These are phyloP conservation scores for Spicauda simplicius DNA, from an alignment of 2,888 invertebrate genomes.

Conservation along the genomic window DNA sequence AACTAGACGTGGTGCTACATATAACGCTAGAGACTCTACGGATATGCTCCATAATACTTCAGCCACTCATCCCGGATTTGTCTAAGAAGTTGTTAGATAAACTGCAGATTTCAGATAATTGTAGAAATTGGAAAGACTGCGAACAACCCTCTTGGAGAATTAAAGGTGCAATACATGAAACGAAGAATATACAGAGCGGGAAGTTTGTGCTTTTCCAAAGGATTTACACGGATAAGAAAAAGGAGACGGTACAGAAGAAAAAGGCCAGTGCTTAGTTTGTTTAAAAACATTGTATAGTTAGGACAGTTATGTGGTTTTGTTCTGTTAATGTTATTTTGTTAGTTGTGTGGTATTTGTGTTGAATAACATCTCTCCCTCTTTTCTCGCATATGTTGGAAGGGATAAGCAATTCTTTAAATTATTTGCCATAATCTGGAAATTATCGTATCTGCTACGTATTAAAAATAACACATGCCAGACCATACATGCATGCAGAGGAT, in stretches of 20 bases:
- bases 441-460: too few species aligned
- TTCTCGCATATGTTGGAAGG: too few species aligned
- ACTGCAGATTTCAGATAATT: conserved; percentile 74
- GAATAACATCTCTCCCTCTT: too few species aligned
- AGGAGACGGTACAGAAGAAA: conserved; percentile 53
- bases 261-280: conserved; percentile 53
- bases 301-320: not conserved
- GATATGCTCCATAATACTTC: conserved; percentile 89
- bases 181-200: conserved; percentile 69
- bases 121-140: conserved; percentile 67
- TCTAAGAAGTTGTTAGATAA: conserved; percentile 88
- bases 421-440: too few species aligned
- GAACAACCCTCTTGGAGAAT: conserved; percentile 71
- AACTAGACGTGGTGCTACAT: conserved; percentile 90
- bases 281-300: not conserved
- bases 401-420: too few species aligned
- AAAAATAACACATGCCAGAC: too few species aligned
- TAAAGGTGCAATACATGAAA: conserved; percentile 67
- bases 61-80: conserved; percentile 93
- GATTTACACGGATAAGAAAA: conserved; percentile 66
- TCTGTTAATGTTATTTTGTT: not conserved
- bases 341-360: too few species aligned
- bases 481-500: too few species aligned
- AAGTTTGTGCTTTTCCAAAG: conserved; percentile 77
- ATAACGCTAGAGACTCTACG: conserved; percentile 94